These are phyloP conservation scores for Esox masquinongy DNA, from an alignment of 2,797 vertebrate genomes.

Conservation along the genomic window DNA sequence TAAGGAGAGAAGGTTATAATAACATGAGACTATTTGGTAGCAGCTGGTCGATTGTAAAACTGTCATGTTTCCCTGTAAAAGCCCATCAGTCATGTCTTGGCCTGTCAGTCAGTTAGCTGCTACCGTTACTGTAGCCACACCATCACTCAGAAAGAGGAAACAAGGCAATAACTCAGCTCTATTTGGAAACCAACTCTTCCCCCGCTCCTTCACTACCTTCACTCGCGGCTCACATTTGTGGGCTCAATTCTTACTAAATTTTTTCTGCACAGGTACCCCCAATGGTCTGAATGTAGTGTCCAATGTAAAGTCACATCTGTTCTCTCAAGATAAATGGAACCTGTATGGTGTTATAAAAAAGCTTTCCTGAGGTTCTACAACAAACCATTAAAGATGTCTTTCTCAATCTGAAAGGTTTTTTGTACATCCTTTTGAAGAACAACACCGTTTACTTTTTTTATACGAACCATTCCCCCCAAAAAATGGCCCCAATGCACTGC, in stretches of 20 bases:
- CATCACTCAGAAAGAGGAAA: neutral
- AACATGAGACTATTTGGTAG: neutral
- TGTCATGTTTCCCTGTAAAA: neutral
- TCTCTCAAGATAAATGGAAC: too few species aligned
- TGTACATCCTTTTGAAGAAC: too few species aligned
- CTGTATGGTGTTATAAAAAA: too few species aligned
- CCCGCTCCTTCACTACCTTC: neutral
- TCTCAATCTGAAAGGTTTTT: too few species aligned
- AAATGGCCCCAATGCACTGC: too few species aligned
- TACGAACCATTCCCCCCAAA: neutral
- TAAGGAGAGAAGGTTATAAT: conserved; percentile 1
- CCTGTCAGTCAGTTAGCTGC: neutral
- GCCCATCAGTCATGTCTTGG: neutral
- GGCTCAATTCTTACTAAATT: neutral
- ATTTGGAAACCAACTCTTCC: neutral
- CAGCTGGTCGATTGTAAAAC: conserved; percentile 3
- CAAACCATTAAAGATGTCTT: too few species aligned
- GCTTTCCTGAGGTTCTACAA: too few species aligned
- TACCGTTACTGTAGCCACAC: neutral
- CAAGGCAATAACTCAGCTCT: neutral
- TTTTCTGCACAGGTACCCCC: neutral
- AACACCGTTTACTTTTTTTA: too few species aligned
- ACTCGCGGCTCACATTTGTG: neutral
- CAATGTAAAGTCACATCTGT: neutral
- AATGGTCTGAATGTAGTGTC: neutral